phyloP scores from a whole-genome alignment of 2,888 invertebrate genomes.

The Cremastinae sp. region DNA sequence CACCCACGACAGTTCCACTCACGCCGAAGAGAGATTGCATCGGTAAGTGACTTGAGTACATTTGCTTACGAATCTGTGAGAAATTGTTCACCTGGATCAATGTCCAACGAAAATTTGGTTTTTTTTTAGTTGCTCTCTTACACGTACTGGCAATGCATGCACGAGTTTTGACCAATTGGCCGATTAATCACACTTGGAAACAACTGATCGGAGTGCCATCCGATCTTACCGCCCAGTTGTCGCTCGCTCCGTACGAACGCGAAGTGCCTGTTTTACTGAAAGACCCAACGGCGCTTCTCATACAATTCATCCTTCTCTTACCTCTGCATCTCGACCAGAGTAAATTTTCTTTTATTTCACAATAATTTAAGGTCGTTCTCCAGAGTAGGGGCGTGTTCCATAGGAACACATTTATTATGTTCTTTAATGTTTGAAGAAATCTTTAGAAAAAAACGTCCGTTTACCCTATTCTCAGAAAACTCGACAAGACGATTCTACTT shows the following conservation, averaged over 20 bases:
- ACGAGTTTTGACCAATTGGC: conserved; percentile 86
- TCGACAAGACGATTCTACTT: too few relatives aligned
- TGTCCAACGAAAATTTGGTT: background rate
- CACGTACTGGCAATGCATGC: conserved; percentile 94
- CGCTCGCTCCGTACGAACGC: conserved; percentile 80
- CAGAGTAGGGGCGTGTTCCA: too few relatives aligned
- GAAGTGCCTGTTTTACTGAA: conserved; percentile 92
- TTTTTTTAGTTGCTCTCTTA: conserved; percentile 88
- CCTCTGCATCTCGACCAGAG: conserved; percentile 93
- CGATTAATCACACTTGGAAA: conserved; percentile 84
- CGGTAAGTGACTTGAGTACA: conserved; percentile 80
- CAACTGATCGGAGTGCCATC: conserved; percentile 81
- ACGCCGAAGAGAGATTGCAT: conserved; percentile 91
- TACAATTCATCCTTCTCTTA: conserved; percentile 92
- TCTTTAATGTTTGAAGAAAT: too few relatives aligned
- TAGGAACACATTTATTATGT: too few relatives aligned
- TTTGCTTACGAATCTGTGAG: background rate
- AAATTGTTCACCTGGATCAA: background rate
- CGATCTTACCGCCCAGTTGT: conserved; percentile 72
- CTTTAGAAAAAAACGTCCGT: too few relatives aligned
- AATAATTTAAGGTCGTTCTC: too few relatives aligned
- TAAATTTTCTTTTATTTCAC: conserved; percentile 80
- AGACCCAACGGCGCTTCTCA: conserved; percentile 92
- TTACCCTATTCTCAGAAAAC: too few relatives aligned
- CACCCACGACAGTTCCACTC: conserved; percentile 82